phyloP scores from a whole-genome alignment of 2,797 vertebrate genomes.

The Eurystomus glaucurus region DNA sequence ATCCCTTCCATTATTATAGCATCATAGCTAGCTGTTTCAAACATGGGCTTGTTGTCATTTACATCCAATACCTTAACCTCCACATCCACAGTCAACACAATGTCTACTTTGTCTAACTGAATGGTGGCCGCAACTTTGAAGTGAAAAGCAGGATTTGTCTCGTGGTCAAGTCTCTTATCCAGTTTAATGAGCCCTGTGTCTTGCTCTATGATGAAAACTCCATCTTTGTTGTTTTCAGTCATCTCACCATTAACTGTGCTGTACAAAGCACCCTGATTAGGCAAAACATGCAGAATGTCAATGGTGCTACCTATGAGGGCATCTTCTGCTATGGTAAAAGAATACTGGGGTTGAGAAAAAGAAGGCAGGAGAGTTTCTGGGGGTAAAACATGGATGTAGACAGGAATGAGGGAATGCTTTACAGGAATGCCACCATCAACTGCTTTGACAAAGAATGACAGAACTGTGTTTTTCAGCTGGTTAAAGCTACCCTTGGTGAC shows the following conservation, averaged over 20 bases:
- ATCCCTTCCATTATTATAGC: constrained; percentile 94
- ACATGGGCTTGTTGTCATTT: constrained; percentile 96
- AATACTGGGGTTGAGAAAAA: constrained; percentile 93
- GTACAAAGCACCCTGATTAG: constrained; percentile 84
- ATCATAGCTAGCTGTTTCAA: constrained; percentile 91
- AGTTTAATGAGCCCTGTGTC: constrained; percentile 93
- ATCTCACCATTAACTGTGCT: constrained; percentile 90
- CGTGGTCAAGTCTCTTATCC: constrained; percentile 93
- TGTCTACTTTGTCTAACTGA: constrained; percentile 89
- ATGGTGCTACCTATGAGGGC: constrained; percentile 89
- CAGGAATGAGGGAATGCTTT: constrained; percentile 93
- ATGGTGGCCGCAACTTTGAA: constrained; percentile 93
- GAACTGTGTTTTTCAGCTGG: constrained; percentile 91
- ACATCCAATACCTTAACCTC: constrained; percentile 93
- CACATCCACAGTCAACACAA: constrained; percentile 90
- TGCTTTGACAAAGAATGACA: constrained; percentile 98
- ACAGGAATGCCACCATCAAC: constrained; percentile 93
- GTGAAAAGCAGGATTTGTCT: constrained; percentile 86
- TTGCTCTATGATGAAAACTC: constrained; percentile 91
- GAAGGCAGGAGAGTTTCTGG: constrained; percentile 89
- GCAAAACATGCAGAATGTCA: constrained; percentile 88
- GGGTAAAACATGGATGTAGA: constrained; percentile 94
- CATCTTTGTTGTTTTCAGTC: constrained; percentile 91
- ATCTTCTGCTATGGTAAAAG: constrained; percentile 91
- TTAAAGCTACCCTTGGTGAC: constrained; percentile 95